Evolutionary conservation across 1,140 invertebrate species (phyloP), one percentile per base, ranked within the genome.

Genomic region (Papilio glaucus): DNA sequence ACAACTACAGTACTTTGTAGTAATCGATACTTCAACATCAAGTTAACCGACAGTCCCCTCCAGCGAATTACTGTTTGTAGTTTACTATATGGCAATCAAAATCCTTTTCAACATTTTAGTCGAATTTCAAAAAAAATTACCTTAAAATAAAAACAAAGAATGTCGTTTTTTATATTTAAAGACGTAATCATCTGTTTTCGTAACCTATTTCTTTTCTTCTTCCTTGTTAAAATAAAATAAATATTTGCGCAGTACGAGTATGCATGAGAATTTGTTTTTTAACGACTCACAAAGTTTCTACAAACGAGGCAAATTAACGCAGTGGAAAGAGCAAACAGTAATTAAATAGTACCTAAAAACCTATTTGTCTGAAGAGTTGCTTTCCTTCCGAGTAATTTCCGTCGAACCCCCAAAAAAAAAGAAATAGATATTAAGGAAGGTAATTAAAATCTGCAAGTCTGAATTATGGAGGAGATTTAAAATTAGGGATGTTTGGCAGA

Each of bases 381-480:
- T 77, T 88, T 87, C 78, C 82, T 89, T 89, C 90, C 88, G 84
- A 80, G 83, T 83, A 90, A 92, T 92, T 91, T 89, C 85, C 87
- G 82, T 79, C 80, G 69, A 75, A 83, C 75, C 61, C n/a, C 74
- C 67, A 76, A 69, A 76, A 61, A 82, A 85, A 88, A 85, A 80
- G 74, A 81, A 80, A 85, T 84, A 81, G 76, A 79, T 79, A 77
- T 78, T 73, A 85, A 85, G 76, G 79, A 72, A 78, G 81, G 87
- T 84, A 91, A 89, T 91, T 89, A 91, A 89, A 86, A 85, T 81
- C 83, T 83, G 70, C 69, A 82, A 82, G 77, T 79, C 73, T 82
- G 80, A 85, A 82, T 82, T 85, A 85, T 86, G 78, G 73, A 73
- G 72, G 78, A 74, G 77, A 70, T 78, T 76, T 76, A 77, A 80